Evolutionary conservation across 92 coral and sea anemone species (phyloP).

Genomic region (Parazoanthus atlanticus): DNA sequence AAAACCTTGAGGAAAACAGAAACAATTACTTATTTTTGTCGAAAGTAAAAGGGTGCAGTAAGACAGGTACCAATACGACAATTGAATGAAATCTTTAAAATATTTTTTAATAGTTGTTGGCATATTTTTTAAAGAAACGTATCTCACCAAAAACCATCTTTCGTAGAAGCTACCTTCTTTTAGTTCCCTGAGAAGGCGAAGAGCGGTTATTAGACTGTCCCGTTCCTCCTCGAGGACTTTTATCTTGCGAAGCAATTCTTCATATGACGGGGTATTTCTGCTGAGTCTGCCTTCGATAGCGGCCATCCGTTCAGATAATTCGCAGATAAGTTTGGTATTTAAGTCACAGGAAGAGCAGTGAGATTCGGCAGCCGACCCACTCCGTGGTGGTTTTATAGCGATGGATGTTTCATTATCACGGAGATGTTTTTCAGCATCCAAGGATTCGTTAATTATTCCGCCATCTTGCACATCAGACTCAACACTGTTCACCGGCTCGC

Average conservation of each 20-base stretch:
- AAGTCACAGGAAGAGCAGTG: slow-evolving; percentile 17
- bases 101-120: too few relatives aligned
- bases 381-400: neutral
- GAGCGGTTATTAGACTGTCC: slow-evolving; percentile 21
- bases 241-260: slow-evolving; percentile 14
- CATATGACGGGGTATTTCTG: neutral
- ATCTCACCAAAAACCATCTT: too few relatives aligned
- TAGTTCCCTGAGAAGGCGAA: slow-evolving; percentile 31
- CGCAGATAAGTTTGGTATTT: neutral
- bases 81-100: too few relatives aligned
- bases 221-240: slow-evolving; percentile 29
- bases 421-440: neutral
- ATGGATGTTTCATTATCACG: neutral
- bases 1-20: too few relatives aligned
- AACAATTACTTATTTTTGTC: too few relatives aligned
- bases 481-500: neutral
- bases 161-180: too few relatives aligned
- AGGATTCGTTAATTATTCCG: too few relatives aligned
- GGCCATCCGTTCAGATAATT: slow-evolving; percentile 15
- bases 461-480: neutral
- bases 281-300: slow-evolving; percentile 30
- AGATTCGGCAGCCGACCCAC: slow-evolving; percentile 10
- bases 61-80: too few relatives aligned
- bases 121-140: too few relatives aligned
- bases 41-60: too few relatives aligned